phyloP scores from a whole-genome alignment of 64 coral and sea anemone genomes.

The Anthopleura sola region DNA sequence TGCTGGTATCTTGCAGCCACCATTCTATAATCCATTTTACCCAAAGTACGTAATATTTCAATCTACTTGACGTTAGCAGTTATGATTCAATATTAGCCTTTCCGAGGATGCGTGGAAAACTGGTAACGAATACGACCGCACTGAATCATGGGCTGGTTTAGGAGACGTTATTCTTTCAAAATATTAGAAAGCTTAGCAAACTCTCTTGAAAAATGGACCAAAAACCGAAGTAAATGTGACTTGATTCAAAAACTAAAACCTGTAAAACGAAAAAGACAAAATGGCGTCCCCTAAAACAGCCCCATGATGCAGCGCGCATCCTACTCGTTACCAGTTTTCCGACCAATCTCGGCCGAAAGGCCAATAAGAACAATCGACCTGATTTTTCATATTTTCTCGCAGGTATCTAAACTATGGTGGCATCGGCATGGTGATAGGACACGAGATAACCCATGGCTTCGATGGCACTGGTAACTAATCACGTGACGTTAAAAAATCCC shows the following conservation, averaged over 20 bases:
- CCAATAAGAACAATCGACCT: too few species aligned
- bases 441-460: slow-evolving; percentile 76
- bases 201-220: too few species aligned
- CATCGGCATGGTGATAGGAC: slow-evolving; percentile 70
- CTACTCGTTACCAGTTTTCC: too few species aligned
- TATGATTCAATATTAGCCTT: too few species aligned
- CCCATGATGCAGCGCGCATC: too few species aligned
- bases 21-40: slow-evolving; percentile 50
- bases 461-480: slow-evolving; percentile 41
- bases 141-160: background rate
- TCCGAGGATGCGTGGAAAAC: background rate
- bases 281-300: too few species aligned
- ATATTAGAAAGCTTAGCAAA: too few species aligned
- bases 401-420: slow-evolving; percentile 66
- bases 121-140: background rate
- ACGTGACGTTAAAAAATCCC: background rate
- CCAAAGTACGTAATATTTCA: slow-evolving; percentile 52
- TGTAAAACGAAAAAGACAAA: too few species aligned
- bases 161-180: too few species aligned
- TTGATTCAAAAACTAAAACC: too few species aligned
- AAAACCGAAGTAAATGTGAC: too few species aligned
- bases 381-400: background rate
- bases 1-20: slow-evolving; percentile 61
- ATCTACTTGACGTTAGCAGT: background rate
- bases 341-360: too few species aligned